A percentile compares a stretch with the other conserved stretches of the same genome.
Conservation (phyloP, 2,113 vertebrate genomes). For the Tupaia chinensis region DNA sequence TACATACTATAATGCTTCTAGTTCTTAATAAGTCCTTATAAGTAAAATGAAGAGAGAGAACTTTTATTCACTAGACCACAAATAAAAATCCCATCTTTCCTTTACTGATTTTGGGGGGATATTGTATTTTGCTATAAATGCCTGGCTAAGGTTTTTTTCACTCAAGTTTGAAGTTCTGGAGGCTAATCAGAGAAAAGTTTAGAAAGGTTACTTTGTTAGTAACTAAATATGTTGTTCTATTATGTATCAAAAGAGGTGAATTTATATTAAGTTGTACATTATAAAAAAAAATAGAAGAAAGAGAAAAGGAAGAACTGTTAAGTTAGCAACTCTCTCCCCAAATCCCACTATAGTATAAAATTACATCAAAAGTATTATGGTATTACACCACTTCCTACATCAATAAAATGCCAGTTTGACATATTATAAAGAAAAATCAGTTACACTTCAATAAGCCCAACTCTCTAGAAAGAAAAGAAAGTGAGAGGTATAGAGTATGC, state of each 20-base stretch:
- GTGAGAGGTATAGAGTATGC: constrained; percentile 8
- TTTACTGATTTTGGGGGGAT: constrained; percentile 51
- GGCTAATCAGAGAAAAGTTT: constrained; percentile 56
- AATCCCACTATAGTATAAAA: constrained; percentile 65
- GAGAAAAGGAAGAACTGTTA: not conserved
- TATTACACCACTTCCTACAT: constrained; percentile 65
- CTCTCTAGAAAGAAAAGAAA: constrained; percentile 72
- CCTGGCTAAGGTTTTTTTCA: constrained; percentile 21
- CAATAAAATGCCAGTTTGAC: constrained; percentile 80
- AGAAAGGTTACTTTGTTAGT: constrained; percentile 54
- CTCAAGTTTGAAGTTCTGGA: constrained; percentile 6
- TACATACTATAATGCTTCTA: constrained; percentile 48
- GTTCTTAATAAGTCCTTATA: constrained; percentile 70
- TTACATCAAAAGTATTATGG: constrained; percentile 65
- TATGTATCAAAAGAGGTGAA: not conserved
- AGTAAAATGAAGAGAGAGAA: constrained; percentile 54
- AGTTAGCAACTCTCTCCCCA: not conserved
- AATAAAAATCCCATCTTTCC: constrained; percentile 50
- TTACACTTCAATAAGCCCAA: constrained; percentile 69
- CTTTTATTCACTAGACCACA: constrained; percentile 26
- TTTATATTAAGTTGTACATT: constrained; percentile 33
- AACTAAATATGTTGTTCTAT: constrained; percentile 39
- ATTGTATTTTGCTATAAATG: constrained; percentile 66
- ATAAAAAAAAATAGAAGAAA: not conserved
- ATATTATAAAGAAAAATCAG: constrained; percentile 77